These are phyloP conservation scores for Microctenopoma steveboyesi DNA, from an alignment of 2,797 vertebrate species.

Conservation along the genomic window DNA sequence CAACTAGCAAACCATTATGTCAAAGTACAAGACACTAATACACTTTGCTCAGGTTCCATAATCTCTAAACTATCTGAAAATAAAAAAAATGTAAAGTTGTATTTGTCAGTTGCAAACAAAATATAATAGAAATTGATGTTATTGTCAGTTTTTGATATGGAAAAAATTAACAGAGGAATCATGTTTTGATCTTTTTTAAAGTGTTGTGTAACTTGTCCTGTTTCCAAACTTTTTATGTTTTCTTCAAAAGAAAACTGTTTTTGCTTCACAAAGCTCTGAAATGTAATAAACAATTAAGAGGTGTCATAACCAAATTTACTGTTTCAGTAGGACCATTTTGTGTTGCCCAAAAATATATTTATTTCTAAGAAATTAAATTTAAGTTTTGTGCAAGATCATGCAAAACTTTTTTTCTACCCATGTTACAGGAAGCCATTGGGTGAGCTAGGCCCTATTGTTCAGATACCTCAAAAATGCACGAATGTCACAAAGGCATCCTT, in stretches of 20 bases:
- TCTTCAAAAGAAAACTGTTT: constrained; percentile 44
- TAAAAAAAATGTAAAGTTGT: neutral
- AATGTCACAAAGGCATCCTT: constrained; percentile 17
- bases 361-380: constrained; percentile 46
- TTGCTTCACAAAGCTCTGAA: constrained; percentile 49
- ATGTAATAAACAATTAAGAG: constrained; percentile 37
- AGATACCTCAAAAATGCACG: constrained; percentile 31
- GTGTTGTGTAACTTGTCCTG: constrained; percentile 66
- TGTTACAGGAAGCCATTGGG: constrained; percentile 20
- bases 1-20: constrained; percentile 6
- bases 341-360: constrained; percentile 19
- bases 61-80: constrained; percentile 1
- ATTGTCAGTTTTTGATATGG: constrained; percentile 7
- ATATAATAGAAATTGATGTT: constrained; percentile 11
- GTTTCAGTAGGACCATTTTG: constrained; percentile 33
- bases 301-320: constrained; percentile 26
- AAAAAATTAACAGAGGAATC: constrained; percentile 56
- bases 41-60: constrained; percentile 45
- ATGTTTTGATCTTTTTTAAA: constrained; percentile 61
- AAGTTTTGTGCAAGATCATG: constrained; percentile 61
- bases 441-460: constrained; percentile 22
- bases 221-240: constrained; percentile 34
- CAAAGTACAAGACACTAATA: constrained; percentile 1
- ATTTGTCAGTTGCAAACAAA: constrained; percentile 60
- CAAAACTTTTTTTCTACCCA: constrained; percentile 31